phyloP scores from a whole-genome alignment of 1,140 invertebrate species.

The Radopholus similis region DNA sequence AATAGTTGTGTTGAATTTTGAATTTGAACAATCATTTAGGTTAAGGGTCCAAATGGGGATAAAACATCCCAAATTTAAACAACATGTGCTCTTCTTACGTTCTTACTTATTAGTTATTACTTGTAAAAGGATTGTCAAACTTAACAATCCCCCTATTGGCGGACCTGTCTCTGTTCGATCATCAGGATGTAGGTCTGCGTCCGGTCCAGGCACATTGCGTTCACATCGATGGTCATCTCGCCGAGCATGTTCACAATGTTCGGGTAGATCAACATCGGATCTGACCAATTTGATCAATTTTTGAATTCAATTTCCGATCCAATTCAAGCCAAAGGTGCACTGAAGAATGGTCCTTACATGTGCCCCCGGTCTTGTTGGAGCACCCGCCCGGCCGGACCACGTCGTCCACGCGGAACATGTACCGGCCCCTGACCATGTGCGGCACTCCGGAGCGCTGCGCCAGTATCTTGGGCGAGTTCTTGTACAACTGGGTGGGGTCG shows the following conservation, averaged over 20 bases:
- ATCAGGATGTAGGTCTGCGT: constrained; percentile 59
- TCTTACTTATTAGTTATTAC: neutral
- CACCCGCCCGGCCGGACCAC: constrained; percentile 57
- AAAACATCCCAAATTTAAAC: neutral
- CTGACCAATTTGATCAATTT: constrained; percentile 28
- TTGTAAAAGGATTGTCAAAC: neutral
- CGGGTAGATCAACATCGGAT: constrained; percentile 58
- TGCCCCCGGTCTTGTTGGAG: constrained; percentile 59
- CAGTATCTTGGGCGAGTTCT: constrained; percentile 57
- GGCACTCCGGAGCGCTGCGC: constrained; percentile 57
- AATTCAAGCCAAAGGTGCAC: constrained; percentile 19
- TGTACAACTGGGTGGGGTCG: constrained; percentile 58
- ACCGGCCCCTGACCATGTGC: constrained; percentile 57
- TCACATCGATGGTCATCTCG: constrained; percentile 59
- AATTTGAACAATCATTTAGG: neutral
- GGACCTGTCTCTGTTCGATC: constrained; percentile 57
- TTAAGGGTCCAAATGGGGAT: neutral
- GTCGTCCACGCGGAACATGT: constrained; percentile 60
- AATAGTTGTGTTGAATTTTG: neutral
- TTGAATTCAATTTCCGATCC: constrained; percentile 1
- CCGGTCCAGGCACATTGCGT: constrained; percentile 54
- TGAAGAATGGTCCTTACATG: no score
- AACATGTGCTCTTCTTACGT: neutral
- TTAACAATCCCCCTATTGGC: neutral
- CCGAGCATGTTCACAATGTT: constrained; percentile 61